Evolutionary conservation across 2,113 vertebrate genomes (phyloP), one percentile per base, ranked within the genome.

Genomic region (Clinocottus analis): DNA sequence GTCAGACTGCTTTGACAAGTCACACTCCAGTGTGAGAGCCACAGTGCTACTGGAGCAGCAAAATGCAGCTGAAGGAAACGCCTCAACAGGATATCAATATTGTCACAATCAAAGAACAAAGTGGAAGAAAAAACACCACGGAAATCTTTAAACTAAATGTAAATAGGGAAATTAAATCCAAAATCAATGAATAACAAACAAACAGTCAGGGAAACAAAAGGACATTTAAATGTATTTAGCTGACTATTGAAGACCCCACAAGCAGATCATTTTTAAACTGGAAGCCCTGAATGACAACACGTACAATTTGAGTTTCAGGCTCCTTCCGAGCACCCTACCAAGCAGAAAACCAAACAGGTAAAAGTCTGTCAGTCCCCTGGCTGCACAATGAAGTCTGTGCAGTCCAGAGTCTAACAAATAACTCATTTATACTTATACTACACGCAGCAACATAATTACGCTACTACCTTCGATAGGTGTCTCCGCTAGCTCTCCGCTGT

Each of bases 1-100:
- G 82, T 88, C 85, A 83, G 78, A 68, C 68, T 55, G 70, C 70
- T 77, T 85, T 80, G 80, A 89, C 79, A 77, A 83, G 88, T 61
- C 65, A n/a, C 60, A 64, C 82, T 86, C 8, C 53, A 82, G 73
- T 63, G 41, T 5, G 77, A 73, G 67, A 82, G 74, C 35, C 72
- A 31, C 53, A 65, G 72, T 72, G 67, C 64, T 66, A 59, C 72
- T 51, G 21, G 62, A 62, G 58, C 39, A 35, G 68, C 19, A 61
- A 62, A 60, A 84, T 55, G 74, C 7, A 45, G 65, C 77, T 49
- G 77, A 77, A 5, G 64, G 73, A 80, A 85, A 58, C 43, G 39
- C 31, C 56, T 76, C 74, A 68, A 75, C 1, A 55, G 61, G 83
- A 73, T 14, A 23, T 59, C 39, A 62, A 58, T 72, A 51, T 27